These are phyloP conservation scores for Xiphophorus birchmanni DNA, from an alignment of 2,797 vertebrate species.

Conservation along the genomic window DNA sequence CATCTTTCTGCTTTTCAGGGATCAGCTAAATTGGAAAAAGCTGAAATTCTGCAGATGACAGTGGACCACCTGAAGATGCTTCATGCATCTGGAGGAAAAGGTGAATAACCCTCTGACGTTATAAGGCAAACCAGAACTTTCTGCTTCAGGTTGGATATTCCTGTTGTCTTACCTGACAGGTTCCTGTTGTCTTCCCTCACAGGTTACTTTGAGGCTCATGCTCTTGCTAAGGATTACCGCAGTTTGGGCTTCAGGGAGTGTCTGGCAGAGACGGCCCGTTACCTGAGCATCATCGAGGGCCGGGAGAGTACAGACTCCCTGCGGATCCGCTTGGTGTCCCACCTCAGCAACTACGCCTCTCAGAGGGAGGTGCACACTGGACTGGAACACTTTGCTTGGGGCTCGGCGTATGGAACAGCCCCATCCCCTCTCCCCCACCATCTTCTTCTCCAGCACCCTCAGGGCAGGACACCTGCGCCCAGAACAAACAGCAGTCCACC, in stretches of 20 bases:
- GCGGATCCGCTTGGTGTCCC: conserved; percentile 91
- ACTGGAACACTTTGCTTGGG: conserved; percentile 93
- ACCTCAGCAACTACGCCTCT: conserved; percentile 94
- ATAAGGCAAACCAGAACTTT: neutral
- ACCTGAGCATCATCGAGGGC: conserved; percentile 93
- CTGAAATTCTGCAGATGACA: conserved; percentile 98
- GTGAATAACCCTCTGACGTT: conserved; percentile 64
- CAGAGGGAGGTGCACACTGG: conserved; percentile 91
- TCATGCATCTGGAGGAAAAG: conserved; percentile 95
- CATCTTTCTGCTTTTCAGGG: conserved; percentile 77
- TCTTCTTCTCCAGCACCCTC: conserved; percentile 83
- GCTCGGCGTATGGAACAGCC: conserved; percentile 84
- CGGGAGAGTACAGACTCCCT: conserved; percentile 91
- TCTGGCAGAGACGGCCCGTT: conserved; percentile 94
- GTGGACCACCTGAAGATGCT: conserved; percentile 98
- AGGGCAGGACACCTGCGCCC: conserved; percentile 69
- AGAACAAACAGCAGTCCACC: conserved; percentile 73
- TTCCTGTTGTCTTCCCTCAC: conserved; percentile 21
- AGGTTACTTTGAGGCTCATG: conserved; percentile 95
- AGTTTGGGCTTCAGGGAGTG: conserved; percentile 97
- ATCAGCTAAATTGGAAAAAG: conserved; percentile 96
- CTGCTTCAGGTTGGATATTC: neutral
- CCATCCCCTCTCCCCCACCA: conserved; percentile 82
- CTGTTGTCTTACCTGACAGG: conserved; percentile 8
- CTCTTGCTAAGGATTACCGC: conserved; percentile 97